Evolutionary conservation across 2,113 vertebrate species (phyloP).

Genomic region (Diphyllodes magnificus): DNA sequence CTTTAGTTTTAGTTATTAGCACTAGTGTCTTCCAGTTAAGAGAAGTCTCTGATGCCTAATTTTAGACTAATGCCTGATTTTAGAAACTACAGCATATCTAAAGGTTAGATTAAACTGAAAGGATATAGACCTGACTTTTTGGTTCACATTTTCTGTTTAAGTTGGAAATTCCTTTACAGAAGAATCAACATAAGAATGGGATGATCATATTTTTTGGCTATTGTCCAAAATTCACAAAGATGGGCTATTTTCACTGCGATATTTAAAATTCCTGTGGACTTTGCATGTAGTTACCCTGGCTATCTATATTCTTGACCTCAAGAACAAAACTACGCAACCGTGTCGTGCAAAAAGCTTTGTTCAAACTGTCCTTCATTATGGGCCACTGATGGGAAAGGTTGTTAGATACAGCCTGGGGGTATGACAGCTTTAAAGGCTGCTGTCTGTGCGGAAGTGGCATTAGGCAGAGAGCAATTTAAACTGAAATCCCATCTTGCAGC

Average conservation of each 20-base stretch:
- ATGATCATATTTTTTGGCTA: neutral
- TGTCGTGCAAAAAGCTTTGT: rapidly evolving
- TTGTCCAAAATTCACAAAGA: neutral
- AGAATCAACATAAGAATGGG: neutral
- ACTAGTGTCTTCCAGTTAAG: neutral
- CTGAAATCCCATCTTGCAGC: neutral
- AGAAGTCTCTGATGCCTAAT: neutral
- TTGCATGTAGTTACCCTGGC: neutral
- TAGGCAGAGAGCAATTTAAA: neutral
- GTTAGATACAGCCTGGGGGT: neutral
- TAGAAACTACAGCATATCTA: neutral
- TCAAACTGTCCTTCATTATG: neutral
- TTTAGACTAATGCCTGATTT: neutral
- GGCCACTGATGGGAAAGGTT: neutral
- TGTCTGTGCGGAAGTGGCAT: neutral
- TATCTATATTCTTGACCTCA: neutral
- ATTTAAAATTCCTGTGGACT: neutral
- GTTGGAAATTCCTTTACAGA: neutral
- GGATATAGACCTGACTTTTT: neutral
- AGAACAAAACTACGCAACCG: neutral
- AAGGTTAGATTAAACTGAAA: neutral
- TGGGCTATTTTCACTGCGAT: neutral
- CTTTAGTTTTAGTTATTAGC: neutral
- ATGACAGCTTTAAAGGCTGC: neutral
- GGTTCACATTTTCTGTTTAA: neutral